Conservation (phyloP, 2,113 vertebrate genomes). For the Chionomys nivalis region DNA sequence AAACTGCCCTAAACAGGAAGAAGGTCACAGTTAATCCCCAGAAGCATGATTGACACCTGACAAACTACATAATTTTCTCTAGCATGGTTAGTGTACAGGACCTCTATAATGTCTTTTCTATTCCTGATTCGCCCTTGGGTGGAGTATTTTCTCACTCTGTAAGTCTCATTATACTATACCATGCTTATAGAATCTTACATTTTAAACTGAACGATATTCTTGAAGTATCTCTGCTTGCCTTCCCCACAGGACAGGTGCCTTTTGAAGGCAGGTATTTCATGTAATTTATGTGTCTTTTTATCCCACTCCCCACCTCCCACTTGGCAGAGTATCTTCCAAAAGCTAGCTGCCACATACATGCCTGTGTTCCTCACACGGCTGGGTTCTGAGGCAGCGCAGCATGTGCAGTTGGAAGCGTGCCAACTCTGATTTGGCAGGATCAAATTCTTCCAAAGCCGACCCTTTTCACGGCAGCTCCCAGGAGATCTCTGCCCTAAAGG, state of each 20-base stretch:
- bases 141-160: background rate
- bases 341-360: background rate
- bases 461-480: conserved; percentile 53
- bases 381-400: background rate
- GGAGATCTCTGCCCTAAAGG: conserved; percentile 36
- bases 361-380: background rate
- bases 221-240: background rate
- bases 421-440: conserved; percentile 50
- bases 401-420: conserved; percentile 16
- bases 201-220: background rate
- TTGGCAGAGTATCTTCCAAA: conserved; percentile 3
- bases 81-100: background rate
- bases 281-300: background rate
- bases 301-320: background rate
- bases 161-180: background rate
- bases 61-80: background rate
- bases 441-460: conserved; percentile 44
- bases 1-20: background rate
- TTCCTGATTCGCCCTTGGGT: background rate
- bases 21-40: background rate
- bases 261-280: background rate
- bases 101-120: background rate
- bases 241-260: background rate
- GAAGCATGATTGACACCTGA: background rate
- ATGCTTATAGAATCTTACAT: accelerated